Evolutionary conservation across 1,140 invertebrate species (phyloP), one percentile per base, ranked within the genome.

Genomic region (Pseudomyrmex concolor): DNA sequence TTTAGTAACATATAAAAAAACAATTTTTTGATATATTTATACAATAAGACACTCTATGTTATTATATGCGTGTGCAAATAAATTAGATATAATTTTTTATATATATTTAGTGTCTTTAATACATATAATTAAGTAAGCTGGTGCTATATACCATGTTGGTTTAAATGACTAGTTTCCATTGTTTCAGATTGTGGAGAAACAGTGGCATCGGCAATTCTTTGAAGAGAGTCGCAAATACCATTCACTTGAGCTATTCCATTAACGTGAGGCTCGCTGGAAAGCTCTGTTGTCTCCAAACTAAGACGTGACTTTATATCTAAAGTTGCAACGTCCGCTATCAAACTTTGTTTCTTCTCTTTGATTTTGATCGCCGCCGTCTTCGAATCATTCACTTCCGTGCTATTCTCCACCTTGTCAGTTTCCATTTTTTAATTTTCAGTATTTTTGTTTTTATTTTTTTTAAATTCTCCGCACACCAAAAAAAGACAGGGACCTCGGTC

Each of bases 151-250:
- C 93, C 92, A 83, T 90, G 88, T 89, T 94, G 88, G 78, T 90
- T 92, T 84, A 91, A 92, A 91, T 92, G 92, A 93, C 92, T 93
- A 94, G 92, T 90, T 90, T 93, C 90, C 83, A 89, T 76, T 77
- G 84, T 85, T 83, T 90, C 85, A 43, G 89, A 71, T 86, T 90
- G 84, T 57, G 67, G 9, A 9, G 85, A 60, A 86, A 68, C 90
- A 4, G 77, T 63, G 54, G 82, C 76, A n/a, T 89, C 84, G 10
- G 87, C 72, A 84, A 76, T 86, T 85, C 83, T 90, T 83, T 90
- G 84, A n/a, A 87, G 87, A 10, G 89, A 91, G 54, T 93, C 91
- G 84, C 88, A 93, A 64, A 89, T 70, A 22, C 93, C 93, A 64
- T 94, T 94, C 10, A 91, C 78, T 68, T 93, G 90, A 22, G 91